Evolutionary conservation across 2,113 vertebrate species (phyloP).

Genomic region (Scomber colias): DNA sequence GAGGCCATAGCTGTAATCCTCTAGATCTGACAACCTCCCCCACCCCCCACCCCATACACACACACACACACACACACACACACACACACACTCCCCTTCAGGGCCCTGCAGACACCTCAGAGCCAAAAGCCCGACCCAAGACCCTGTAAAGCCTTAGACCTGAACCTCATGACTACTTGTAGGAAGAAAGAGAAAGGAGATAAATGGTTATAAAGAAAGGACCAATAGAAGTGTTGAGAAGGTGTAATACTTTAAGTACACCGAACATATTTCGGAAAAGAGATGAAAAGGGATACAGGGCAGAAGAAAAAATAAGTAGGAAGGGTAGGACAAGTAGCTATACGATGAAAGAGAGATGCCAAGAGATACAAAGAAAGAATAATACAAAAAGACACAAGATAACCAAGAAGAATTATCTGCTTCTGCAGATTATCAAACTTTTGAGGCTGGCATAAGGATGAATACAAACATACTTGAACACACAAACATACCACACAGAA

Average conservation of each 20-base stretch:
- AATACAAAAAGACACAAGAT: slow-evolving; percentile 33
- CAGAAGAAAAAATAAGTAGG: too few species aligned
- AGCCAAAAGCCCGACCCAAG: slow-evolving; percentile 51
- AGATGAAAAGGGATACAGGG: background rate
- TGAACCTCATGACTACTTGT: slow-evolving; percentile 55
- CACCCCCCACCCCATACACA: background rate
- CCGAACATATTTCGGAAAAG: background rate
- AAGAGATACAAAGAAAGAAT: slow-evolving; percentile 24
- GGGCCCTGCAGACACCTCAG: slow-evolving; percentile 45
- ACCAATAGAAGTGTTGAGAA: slow-evolving; percentile 14
- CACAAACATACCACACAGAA: slow-evolving; percentile 46
- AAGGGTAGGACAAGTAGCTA: too few species aligned
- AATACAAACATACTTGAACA: slow-evolving; percentile 24
- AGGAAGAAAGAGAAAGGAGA: slow-evolving; percentile 1
- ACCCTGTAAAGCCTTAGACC: slow-evolving; percentile 41
- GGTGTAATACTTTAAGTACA: slow-evolving; percentile 7
- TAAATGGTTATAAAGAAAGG: background rate
- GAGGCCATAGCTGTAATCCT: slow-evolving; percentile 56
- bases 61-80: background rate
- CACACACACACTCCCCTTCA: background rate
- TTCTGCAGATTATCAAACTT: slow-evolving; percentile 50
- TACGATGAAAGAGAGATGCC: background rate
- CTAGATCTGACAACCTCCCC: slow-evolving; percentile 22
- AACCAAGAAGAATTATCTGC: slow-evolving; percentile 33
- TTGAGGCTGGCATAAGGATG: slow-evolving; percentile 23